Evolutionary conservation across 92 coral and sea anemone species (phyloP).

Genomic region (Bergia puertoricense): DNA sequence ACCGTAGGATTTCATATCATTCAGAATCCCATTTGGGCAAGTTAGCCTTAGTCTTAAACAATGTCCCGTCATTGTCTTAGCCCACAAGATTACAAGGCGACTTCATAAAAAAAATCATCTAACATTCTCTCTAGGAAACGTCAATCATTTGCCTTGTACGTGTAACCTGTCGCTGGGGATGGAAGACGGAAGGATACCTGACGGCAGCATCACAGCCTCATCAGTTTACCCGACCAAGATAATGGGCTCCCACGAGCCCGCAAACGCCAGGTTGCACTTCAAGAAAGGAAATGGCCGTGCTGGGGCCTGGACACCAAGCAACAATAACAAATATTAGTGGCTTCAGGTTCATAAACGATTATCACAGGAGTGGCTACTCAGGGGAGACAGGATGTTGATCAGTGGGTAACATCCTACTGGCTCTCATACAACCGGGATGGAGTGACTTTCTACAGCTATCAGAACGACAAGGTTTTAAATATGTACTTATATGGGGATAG

Average conservation of each 20-base stretch:
- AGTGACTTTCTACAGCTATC: not conserved
- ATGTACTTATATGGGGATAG: too few relatives aligned
- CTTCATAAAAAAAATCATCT: too few relatives aligned
- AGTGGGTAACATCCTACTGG: conserved; percentile 1
- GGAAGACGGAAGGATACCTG: conserved; percentile 25
- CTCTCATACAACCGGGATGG: not conserved
- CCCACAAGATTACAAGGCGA: too few relatives aligned
- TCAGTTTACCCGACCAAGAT: not conserved
- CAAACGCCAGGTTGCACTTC: conserved; percentile 11
- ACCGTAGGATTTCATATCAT: too few relatives aligned
- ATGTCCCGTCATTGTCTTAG: too few relatives aligned
- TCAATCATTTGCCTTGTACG: not conserved
- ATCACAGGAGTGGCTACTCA: conserved; percentile 23
- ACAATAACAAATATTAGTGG: not conserved
- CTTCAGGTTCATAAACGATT: conserved; percentile 3
- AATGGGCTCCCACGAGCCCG: not conserved
- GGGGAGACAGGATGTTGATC: not conserved
- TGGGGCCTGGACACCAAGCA: not conserved
- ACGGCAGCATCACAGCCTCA: not conserved
- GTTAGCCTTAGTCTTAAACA: too few relatives aligned
- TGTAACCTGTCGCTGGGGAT: conserved; percentile 19
- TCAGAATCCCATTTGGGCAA: too few relatives aligned
- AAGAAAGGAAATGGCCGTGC: not conserved
- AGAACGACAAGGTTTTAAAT: conserved; percentile 6
- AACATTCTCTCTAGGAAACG: not conserved